Evolutionary conservation across 2,888 invertebrate species (phyloP).

Genomic region (Notocelia uddmanniana): DNA sequence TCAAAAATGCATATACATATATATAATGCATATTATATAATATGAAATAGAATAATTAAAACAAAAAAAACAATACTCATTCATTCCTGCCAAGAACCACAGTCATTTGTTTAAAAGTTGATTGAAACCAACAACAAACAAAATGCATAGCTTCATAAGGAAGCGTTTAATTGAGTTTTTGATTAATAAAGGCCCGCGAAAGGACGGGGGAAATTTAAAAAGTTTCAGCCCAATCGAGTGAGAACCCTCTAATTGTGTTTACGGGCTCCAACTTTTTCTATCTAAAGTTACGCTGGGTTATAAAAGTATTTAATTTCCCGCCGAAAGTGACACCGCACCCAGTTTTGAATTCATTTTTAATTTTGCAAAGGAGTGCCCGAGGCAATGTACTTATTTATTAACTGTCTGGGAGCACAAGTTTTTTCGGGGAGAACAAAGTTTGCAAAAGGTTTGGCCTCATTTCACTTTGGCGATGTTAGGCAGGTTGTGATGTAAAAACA

Average conservation of each 20-base stretch:
- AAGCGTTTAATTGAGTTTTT: slow-evolving; percentile 54
- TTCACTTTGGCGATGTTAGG: neutral
- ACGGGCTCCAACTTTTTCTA: slow-evolving; percentile 80
- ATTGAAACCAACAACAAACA: slow-evolving; percentile 41
- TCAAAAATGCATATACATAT: no score
- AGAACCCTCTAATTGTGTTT: slow-evolving; percentile 76
- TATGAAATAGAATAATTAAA: no score
- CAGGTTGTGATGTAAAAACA: neutral
- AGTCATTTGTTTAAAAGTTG: slow-evolving; percentile 37
- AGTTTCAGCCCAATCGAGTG: slow-evolving; percentile 68
- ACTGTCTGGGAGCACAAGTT: slow-evolving; percentile 19
- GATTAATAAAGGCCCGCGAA: slow-evolving; percentile 66
- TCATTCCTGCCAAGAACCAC: slow-evolving; percentile 1
- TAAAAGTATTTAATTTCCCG: slow-evolving; percentile 78
- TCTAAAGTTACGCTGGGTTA: slow-evolving; percentile 74
- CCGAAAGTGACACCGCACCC: slow-evolving; percentile 71
- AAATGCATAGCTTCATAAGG: slow-evolving; percentile 38
- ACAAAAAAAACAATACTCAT: slow-evolving; percentile 2
- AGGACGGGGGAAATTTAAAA: slow-evolving; percentile 64
- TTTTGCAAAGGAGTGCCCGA: slow-evolving; percentile 36
- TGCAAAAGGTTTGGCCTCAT: neutral
- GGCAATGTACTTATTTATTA: slow-evolving; percentile 35
- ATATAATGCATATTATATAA: neutral
- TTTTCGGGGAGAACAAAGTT: neutral
- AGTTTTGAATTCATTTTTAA: slow-evolving; percentile 70